Evolutionary conservation across 2,888 invertebrate genomes (phyloP).

Genomic region (Poecilus cupreus): DNA sequence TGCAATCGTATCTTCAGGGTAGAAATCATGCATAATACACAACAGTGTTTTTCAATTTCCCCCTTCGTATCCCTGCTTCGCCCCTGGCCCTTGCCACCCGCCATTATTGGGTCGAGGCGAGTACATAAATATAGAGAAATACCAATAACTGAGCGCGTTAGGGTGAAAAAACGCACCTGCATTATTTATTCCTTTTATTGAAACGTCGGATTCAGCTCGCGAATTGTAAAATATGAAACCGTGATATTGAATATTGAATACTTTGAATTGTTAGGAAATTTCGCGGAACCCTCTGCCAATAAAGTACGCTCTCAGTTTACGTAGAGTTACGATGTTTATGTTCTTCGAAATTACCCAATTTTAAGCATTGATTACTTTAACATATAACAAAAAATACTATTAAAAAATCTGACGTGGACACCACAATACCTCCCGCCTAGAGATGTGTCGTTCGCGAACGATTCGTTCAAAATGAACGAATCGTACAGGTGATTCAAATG

Average conservation of each 20-base stretch:
- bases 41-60: slow-evolving; percentile 54
- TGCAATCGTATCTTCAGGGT: slow-evolving; percentile 18
- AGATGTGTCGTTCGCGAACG: no score
- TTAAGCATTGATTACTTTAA: no score
- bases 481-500: no score
- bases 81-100: slow-evolving; percentile 12
- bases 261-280: slow-evolving; percentile 24
- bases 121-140: slow-evolving; percentile 56
- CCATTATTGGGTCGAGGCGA: slow-evolving; percentile 51
- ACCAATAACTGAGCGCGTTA: slow-evolving; percentile 52
- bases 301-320: no score
- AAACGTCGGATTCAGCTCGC: slow-evolving; percentile 26
- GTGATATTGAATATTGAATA: slow-evolving; percentile 53
- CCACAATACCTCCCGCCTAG: no score
- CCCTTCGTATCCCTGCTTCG: neutral
- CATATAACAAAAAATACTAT: no score
- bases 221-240: slow-evolving; percentile 40
- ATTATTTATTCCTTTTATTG: slow-evolving; percentile 54
- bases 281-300: neutral
- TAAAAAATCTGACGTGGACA: no score
- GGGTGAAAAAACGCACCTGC: slow-evolving; percentile 45
- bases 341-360: no score
- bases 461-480: no score
- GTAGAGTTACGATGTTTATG: no score
- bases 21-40: slow-evolving; percentile 45